Evolutionary conservation across 2,797 vertebrate genomes (phyloP).

Genomic region (Botia kubotai): DNA sequence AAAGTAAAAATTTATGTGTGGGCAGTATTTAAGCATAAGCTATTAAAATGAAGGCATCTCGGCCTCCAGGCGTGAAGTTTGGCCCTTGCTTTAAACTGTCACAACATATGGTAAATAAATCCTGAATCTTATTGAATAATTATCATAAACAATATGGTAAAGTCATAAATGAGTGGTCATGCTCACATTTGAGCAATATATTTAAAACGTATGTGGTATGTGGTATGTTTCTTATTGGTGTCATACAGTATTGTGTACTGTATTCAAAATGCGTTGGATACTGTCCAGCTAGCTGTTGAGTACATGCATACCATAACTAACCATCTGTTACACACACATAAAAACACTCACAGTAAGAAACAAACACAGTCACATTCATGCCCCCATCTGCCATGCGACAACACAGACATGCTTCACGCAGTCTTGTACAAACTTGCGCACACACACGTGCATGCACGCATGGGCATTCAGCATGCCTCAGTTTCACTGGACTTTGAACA

Average conservation of each 20-base stretch:
- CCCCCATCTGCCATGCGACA: conserved; percentile 41
- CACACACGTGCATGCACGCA: conserved; percentile 1
- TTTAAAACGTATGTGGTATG: neutral
- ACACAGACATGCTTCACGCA: conserved; percentile 48
- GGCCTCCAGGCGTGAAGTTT: too few relatives aligned
- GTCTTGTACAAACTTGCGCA: conserved; percentile 16
- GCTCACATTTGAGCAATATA: neutral
- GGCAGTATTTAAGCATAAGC: too few relatives aligned
- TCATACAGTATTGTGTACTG: conserved; percentile 20
- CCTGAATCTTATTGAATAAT: neutral
- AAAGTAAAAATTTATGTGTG: too few relatives aligned
- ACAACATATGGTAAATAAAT: neutral
- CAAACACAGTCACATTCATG: conserved; percentile 51
- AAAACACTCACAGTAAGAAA: conserved; percentile 42
- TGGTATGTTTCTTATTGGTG: conserved; percentile 1
- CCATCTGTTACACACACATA: conserved; percentile 53
- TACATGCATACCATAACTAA: conserved; percentile 48
- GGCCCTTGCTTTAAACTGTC: too few relatives aligned
- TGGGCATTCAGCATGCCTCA: conserved; percentile 15
- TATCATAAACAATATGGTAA: neutral
- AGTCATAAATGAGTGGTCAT: neutral
- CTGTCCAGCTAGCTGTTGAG: conserved; percentile 41
- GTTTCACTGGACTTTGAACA: conserved; percentile 27
- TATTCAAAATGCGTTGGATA: conserved; percentile 40
- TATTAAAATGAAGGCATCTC: too few relatives aligned